Percentiles rank a stretch among this genome's conserved stretches.
These are phyloP conservation scores for Saguinus imperator DNA, from an alignment of 2,113 vertebrate genomes.

Conservation along the genomic window DNA sequence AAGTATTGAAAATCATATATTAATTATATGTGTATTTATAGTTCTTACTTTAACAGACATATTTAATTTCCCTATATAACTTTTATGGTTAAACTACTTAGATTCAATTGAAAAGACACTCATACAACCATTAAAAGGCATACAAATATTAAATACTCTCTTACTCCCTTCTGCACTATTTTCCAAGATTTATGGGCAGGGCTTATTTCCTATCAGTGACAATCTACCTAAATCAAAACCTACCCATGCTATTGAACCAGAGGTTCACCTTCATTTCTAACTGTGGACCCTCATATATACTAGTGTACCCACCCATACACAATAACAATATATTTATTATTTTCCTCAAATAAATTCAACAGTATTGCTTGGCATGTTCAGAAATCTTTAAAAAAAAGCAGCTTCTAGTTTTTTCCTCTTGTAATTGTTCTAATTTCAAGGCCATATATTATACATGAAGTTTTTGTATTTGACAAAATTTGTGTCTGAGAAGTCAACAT, in stretches of 20 bases:
- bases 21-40: background rate
- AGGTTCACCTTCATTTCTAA: background rate
- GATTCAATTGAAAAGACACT: background rate
- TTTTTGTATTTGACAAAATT: background rate
- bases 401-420: conserved; percentile 5
- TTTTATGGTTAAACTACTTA: background rate
- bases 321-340: background rate
- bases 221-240: background rate
- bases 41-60: background rate
- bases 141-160: background rate
- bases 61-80: background rate
- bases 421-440: background rate
- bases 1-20: background rate
- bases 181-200: background rate
- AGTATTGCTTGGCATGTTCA: background rate
- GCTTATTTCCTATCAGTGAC: background rate
- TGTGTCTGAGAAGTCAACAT: background rate
- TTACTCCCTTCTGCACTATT: background rate
- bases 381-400: background rate
- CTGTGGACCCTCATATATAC: background rate
- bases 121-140: background rate
- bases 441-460: background rate
- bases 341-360: background rate
- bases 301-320: background rate
- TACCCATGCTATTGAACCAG: background rate